Conservation (phyloP, 2,888 invertebrate species). For the Drosophila mercatorum region DNA sequence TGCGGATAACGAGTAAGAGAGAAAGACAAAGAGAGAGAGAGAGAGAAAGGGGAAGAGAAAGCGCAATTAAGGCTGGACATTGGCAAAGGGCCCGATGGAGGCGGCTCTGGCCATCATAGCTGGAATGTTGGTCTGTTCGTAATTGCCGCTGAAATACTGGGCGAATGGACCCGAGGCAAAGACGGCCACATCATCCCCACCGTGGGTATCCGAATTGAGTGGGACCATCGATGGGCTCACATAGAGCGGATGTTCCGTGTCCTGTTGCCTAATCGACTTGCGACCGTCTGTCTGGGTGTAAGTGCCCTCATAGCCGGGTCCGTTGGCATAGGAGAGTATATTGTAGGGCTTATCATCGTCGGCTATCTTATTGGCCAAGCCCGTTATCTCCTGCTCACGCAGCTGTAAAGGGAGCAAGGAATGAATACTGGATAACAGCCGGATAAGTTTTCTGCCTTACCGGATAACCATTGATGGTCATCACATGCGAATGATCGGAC, state of each 20-base stretch:
- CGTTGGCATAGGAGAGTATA: slow-evolving; percentile 91
- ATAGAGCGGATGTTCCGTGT: slow-evolving; percentile 70
- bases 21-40: neutral
- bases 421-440: neutral
- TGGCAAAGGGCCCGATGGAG: slow-evolving; percentile 87
- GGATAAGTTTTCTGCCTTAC: slow-evolving; percentile 82
- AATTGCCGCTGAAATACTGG: slow-evolving; percentile 91
- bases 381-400: slow-evolving; percentile 87
- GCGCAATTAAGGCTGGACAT: slow-evolving; percentile 25
- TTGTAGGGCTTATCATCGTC: slow-evolving; percentile 88
- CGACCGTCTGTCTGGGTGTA: slow-evolving; percentile 70
- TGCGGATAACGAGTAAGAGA: neutral
- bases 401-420: slow-evolving; percentile 1
- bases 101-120: slow-evolving; percentile 90
- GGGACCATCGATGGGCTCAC: slow-evolving; percentile 88
- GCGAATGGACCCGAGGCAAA: slow-evolving; percentile 92
- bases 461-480: slow-evolving; percentile 92
- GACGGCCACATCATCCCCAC: slow-evolving; percentile 92
- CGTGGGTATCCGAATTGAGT: slow-evolving; percentile 88
- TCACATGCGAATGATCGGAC: slow-evolving; percentile 92
- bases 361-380: slow-evolving; percentile 84
- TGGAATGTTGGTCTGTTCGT: slow-evolving; percentile 92
- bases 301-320: slow-evolving; percentile 87
- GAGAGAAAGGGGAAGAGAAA: neutral
- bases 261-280: slow-evolving; percentile 59